Evolutionary conservation across 35 echinoderm and acorn worm genomes (phyloP).

Genomic region (Chiridota heheva): DNA sequence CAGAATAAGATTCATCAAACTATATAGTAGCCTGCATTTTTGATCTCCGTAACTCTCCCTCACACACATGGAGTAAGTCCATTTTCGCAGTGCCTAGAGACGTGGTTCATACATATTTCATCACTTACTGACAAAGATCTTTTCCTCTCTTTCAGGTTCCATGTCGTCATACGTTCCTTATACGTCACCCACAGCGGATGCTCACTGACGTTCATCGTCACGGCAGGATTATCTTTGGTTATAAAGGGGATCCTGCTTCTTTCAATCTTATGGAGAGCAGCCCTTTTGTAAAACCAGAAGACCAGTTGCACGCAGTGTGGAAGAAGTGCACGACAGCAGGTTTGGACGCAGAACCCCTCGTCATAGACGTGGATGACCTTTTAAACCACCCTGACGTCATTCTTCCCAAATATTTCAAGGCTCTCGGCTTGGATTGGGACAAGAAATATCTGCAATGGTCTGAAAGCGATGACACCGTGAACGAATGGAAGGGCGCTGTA

Average conservation of each 20-base stretch:
- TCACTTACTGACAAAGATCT: too few relatives aligned
- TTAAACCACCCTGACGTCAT: constrained; percentile 44
- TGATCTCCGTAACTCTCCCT: too few relatives aligned
- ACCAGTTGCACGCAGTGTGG: background rate
- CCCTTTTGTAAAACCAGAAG: background rate
- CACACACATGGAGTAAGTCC: too few relatives aligned
- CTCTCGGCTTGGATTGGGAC: constrained; percentile 41
- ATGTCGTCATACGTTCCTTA: constrained; percentile 46
- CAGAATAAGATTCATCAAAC: too few relatives aligned
- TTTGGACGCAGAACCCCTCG: constrained; percentile 20
- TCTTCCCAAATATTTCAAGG: constrained; percentile 42
- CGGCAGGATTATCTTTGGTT: background rate
- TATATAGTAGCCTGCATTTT: too few relatives aligned
- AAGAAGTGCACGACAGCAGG: constrained; percentile 7
- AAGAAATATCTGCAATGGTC: constrained; percentile 33
- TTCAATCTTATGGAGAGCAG: background rate
- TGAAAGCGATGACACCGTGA: constrained; percentile 2
- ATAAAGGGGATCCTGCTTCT: background rate
- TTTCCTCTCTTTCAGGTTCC: background rate
- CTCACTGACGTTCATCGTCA: background rate
- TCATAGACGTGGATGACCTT: constrained; percentile 67
- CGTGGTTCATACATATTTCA: too few relatives aligned
- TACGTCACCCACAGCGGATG: constrained; percentile 41
- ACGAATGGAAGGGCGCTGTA: constrained; percentile 36
- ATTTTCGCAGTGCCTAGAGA: too few relatives aligned